Evolutionary conservation across 2,797 vertebrate species (phyloP), one percentile per base, ranked within the genome.

Genomic region (Pampus argenteus): DNA sequence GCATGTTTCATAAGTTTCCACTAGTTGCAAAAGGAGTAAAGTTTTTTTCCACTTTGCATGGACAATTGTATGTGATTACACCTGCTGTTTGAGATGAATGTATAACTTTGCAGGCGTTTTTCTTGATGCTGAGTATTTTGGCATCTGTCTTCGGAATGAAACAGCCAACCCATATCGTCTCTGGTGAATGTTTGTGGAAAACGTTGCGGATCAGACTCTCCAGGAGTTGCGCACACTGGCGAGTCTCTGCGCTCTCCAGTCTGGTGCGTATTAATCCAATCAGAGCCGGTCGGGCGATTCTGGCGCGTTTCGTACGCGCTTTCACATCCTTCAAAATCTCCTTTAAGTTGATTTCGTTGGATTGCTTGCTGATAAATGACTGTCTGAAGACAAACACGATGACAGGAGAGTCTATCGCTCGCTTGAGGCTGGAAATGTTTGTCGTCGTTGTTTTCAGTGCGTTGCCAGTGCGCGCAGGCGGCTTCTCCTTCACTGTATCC

Each of bases 271-370:
- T 74, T 72, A 95, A 91, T 77, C 94, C 95, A 34, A 95, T 64
- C 72, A 95, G 73, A 49, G 93, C 94, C 2, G 94, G 93, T 0
- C 58, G 62, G 18, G 52, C 11, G 20, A 64, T 49, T 3, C 49
- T 40, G 31, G 83, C 80, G 9, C 76, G 86, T 78, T 84, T 92
- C 2, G 90, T 90, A 1, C 94, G 93, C 10, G 83, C 85, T 65
- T 81, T 88, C 1, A 95, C 86, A 51, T 95, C 95, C 69, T 92
- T 95, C 26, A 95, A 25, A 29, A 95, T 94, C 74, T 94, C 94
- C n/a, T 82, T 88, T 4, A 94, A 6, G 56, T 81, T 84, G 31
- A 23, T 14, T 0, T 70, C 45, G 73, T 91, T 92, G 4, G 71
- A 51, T 0, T 11, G 44, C 1, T 61, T 45, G 50, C 57, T 52